Evolutionary conservation across 2,797 vertebrate genomes (phyloP), one percentile per base, ranked within the genome.

Genomic region (Acrocephalus scirpaceus): DNA sequence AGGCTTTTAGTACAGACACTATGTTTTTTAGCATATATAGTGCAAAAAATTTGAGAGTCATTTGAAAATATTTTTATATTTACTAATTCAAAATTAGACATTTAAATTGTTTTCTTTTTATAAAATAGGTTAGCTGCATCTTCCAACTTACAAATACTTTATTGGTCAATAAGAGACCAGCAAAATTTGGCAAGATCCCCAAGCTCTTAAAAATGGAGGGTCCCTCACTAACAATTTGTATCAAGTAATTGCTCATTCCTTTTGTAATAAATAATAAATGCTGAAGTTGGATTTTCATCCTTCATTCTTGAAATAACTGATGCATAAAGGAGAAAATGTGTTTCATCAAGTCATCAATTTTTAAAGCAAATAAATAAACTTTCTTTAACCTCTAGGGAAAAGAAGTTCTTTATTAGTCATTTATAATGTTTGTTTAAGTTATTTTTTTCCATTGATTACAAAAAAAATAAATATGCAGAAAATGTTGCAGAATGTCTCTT

Each of bases 181-280:
- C 9, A 50, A 89, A 88, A 91, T 92, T 87, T 38, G 58, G 40
- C 34, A 47, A 67, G 60, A 76, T 70, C 16, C 10, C 42, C 34
- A n/a, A 29, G 66, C 29, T 93, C 53, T 94, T 81, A 50, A 72
- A 95, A 95, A 73, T 57, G 45, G 56, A 77, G 51, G 44, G 64
- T 62, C 27, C 27, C 12, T 78, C 45, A n/a, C 57, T 78, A 78
- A 57, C 27, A n/a, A 44, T 78, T 92, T 30, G 10, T 75, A 42
- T 81, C 34, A 64, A 86, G 51, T 82, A 72, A 81, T 88, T 93
- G 66, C 56, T 88, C 62, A 23, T 34, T 90, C 44, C 51, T 90
- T 65, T 70, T 76, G 38, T 71, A 80, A 91, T 95, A 92, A 91
- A 94, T 93, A 96, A 93, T 88, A 74, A 94, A 95, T 92, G 74